A percentile compares a stretch with the other conserved stretches of the same genome.
Conservation (phyloP, 1,140 invertebrate genomes). For the Andricus grossulariae region DNA sequence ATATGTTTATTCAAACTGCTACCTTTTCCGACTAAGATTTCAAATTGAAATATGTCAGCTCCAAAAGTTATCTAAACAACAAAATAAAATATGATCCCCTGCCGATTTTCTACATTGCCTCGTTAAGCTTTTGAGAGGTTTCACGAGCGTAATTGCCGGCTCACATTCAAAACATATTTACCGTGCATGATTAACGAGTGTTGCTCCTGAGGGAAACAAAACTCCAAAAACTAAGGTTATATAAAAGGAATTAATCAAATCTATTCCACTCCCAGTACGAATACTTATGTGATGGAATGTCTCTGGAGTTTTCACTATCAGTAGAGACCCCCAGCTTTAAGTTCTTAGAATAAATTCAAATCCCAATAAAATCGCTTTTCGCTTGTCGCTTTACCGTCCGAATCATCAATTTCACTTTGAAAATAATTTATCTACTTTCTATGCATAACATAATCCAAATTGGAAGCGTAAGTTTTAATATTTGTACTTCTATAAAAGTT, state of each 20-base stretch:
- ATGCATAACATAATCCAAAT: background rate
- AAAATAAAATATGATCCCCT: too few relatives aligned
- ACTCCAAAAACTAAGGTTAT: conserved; percentile 56
- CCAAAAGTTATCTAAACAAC: too few relatives aligned
- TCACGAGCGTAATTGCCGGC: conserved; percentile 59
- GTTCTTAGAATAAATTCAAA: conserved; percentile 1
- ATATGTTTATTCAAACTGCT: too few relatives aligned
- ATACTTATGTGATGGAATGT: conserved; percentile 54
- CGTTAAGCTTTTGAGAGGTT: conserved; percentile 26
- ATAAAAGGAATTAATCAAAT: conserved; percentile 57
- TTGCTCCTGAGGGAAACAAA: conserved; percentile 54
- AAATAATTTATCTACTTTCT: background rate
- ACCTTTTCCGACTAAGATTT: too few relatives aligned
- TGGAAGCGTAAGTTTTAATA: background rate
- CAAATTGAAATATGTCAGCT: too few relatives aligned
- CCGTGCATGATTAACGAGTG: conserved; percentile 68
- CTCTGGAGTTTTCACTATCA: background rate
- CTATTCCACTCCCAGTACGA: conserved; percentile 44
- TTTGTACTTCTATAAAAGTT: background rate
- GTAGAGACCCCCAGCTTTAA: background rate
- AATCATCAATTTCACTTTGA: background rate
- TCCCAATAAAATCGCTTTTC: background rate
- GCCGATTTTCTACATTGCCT: conserved; percentile 18
- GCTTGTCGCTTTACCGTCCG: background rate
- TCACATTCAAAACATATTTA: conserved; percentile 61